Base-by-base conservation (phyloP, 2,113 vertebrate species). In the Tupaia chinensis region DNA sequence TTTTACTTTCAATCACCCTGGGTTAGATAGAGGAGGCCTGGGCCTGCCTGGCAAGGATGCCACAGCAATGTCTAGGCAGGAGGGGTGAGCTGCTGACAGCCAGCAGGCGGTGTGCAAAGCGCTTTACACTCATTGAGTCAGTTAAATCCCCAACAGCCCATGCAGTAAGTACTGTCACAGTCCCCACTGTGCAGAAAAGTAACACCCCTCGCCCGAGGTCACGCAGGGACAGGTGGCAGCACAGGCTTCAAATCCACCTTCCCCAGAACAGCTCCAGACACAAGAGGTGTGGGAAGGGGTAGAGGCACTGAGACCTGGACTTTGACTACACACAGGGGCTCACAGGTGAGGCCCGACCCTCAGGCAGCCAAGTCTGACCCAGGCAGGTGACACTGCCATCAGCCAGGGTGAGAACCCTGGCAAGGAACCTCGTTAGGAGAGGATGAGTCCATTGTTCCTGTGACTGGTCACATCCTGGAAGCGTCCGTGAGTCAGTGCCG, bases 121-220 rank as follows among this genome's bases (percentile, higher is more conserved):
- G 23, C 29, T 3, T 20, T 69, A 1, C 0, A 7, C 7, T 23
- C 29, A 7, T 23, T 11, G 0, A 5, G 68, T 22, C 23, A 25
- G 29, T n/a, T 17, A 56, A 13, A 23, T 32, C 65, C 58, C 29
- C 84, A 65, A 34, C 29, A 34, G 73, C 44, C 81, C 60, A 29
- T 5, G 25, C 56, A 68, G 74, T 73, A n/a, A 2, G 7, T 44
- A 13, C 11, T 15, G 14, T 58, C 66, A 23, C 19, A 11, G 58
- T 56, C 69, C 54, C 20, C 65, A 78, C 34, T 44, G 29, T 68
- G 15, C 73, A 60, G 63, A 70, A 69, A 83, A 65, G 29, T 32
- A 25, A 85, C 79, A 72, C 23, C 17, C 72, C 29, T 15, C 65
- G 66, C 44, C 58, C 81, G 53, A 44, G 72, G 63, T 73, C 58